These are phyloP conservation scores for Clivina fossor DNA, from an alignment of 2,888 invertebrate genomes.

Conservation along the genomic window DNA sequence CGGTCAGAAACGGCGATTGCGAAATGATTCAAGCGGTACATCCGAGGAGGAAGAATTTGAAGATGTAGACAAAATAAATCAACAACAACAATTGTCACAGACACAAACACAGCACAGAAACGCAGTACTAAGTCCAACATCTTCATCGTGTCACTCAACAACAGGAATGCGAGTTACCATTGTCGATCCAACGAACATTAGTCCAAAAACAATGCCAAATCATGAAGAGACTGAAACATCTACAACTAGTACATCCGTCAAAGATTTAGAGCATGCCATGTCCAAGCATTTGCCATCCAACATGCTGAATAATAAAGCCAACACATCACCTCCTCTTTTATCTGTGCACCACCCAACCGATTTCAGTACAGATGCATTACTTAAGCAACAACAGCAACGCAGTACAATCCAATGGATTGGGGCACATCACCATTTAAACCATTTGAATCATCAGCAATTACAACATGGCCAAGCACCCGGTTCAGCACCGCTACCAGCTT, in stretches of 20 bases:
- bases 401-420: conserved; percentile 94
- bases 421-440: conserved; percentile 67
- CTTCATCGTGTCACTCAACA: conserved; percentile 66
- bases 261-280: conserved; percentile 95
- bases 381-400: conserved; percentile 78
- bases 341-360: conserved; percentile 77
- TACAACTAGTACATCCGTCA: conserved; percentile 66
- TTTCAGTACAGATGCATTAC: conserved; percentile 81
- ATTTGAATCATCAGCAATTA: conserved; percentile 62
- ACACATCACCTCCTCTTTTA: conserved; percentile 56
- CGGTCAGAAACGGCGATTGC: conserved; percentile 64
- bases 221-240: conserved; percentile 51
- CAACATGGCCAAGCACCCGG: conserved; percentile 53
- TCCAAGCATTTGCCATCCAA: conserved; percentile 82
- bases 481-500: conserved; percentile 75
- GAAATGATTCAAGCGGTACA: conserved; percentile 55
- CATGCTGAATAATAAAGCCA: conserved; percentile 57
- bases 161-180: conserved; percentile 57
- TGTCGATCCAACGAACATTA: conserved; percentile 50
- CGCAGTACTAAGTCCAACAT: conserved; percentile 61
- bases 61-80: conserved; percentile 46
- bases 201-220: conserved; percentile 53
- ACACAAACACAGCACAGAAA: conserved; percentile 47
- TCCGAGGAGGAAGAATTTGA: conserved; percentile 58
- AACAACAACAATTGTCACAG: too few species aligned